Evolutionary conservation across 2,888 invertebrate species (phyloP), one percentile per base, ranked within the genome.

Genomic region (Apomyelois bistriatella): DNA sequence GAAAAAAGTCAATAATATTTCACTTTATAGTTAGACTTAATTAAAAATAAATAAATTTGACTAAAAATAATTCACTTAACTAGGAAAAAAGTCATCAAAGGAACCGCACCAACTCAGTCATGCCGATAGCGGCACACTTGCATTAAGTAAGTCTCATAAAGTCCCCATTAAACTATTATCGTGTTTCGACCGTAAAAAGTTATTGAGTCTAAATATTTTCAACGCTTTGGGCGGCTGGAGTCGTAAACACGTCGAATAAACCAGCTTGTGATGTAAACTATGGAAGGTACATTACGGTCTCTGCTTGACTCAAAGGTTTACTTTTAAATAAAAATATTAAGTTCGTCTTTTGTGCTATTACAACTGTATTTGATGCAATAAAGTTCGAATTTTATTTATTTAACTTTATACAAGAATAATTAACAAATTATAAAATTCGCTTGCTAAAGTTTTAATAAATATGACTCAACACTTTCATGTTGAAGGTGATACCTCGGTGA

Each of bases 191-290:
- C 72, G 76, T 84, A 84, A 85, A 85, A 79, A 74, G 74, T 79
- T 79, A 85, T 79, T 66, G 79, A 72, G 73, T 77, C 79, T 82
- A 83, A 85, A 84, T 84, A 83, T 83, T 82, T 81, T 78, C 76
- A 79, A 74, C 72, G 74, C 72, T 76, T 66, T 63, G 65, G 30
- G 30, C 38, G 40, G 40, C 30, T 40, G 4, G 64, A 66, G 66
- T 70, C 68, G 73, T 77, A 76, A 76, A 80, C 75, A 76, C 67
- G 73, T 73, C 46, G 13, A 13, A 70, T 70, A 72, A 74, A 71
- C 64, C 58, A 62, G 56, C 56, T 58, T 57, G 61, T 50, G 56
- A 52, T 52, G 61, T 66, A 61, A 16, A 46, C 9, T 46, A 35
- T 13, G 1, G 1, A 10, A 1, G 4, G 32, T 32, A 32, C 32